Percentiles rank a stretch among this genome's conserved stretches.
Conservation (phyloP, 2,113 vertebrate genomes). For the Reinhardtius hippoglossoides region DNA sequence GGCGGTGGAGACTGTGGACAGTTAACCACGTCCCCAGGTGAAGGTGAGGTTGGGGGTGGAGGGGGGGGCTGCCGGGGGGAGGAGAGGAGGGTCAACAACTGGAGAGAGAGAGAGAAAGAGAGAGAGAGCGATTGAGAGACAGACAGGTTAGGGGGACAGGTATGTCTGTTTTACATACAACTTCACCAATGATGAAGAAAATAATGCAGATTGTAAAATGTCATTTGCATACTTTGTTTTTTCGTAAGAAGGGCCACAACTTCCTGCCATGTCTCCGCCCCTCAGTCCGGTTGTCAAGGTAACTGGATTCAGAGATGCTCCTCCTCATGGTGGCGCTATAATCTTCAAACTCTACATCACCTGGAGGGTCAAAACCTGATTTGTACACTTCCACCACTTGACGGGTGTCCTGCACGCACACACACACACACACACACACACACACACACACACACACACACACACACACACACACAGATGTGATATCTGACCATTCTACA, state of each 20-base stretch:
- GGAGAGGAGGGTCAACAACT: conserved; percentile 97
- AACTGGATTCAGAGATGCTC: conserved; percentile 92
- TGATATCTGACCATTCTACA: too few species aligned
- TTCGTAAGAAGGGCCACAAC: conserved; percentile 97
- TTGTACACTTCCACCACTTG: conserved; percentile 94
- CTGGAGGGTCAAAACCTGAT: conserved; percentile 93
- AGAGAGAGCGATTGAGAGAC: too few species aligned
- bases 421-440: too few species aligned
- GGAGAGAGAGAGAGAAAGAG: conserved; percentile 54
- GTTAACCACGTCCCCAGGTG: conserved; percentile 89
- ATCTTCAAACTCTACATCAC: conserved; percentile 94
- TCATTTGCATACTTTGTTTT: conserved; percentile 88
- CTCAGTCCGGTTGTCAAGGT: conserved; percentile 88
- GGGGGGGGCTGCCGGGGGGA: conserved; percentile 95
- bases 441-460: too few species aligned
- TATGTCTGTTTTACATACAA: too few species aligned
- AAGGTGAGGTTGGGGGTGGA: conserved; percentile 92
- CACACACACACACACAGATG: neutral
- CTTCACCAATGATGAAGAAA: conserved; percentile 25
- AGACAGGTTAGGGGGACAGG: too few species aligned
- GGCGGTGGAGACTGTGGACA: conserved; percentile 94
- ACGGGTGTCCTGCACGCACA: conserved; percentile 87
- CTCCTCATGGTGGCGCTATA: conserved; percentile 92
- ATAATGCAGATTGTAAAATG: neutral
- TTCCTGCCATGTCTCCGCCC: conserved; percentile 88